phyloP scores from a whole-genome alignment of 2,888 invertebrate genomes.

The Chrysomela aeneicollis region DNA sequence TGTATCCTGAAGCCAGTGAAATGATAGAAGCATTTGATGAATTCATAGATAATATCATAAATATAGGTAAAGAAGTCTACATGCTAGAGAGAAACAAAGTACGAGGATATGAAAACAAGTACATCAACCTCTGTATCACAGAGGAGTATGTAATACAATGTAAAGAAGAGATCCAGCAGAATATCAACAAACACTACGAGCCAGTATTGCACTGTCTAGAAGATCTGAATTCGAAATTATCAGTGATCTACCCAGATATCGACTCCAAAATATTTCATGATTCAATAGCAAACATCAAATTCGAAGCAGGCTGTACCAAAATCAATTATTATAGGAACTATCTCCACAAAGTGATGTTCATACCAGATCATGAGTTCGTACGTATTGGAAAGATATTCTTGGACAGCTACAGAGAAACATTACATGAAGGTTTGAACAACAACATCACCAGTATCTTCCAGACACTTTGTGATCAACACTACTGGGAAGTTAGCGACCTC shows the following conservation, averaged over 20 bases:
- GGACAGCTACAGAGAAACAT: constrained; percentile 66
- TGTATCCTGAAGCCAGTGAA: constrained; percentile 67
- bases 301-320: constrained; percentile 68
- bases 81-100: constrained; percentile 41
- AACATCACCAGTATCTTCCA: constrained; percentile 69
- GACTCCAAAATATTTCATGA: constrained; percentile 34
- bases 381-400: constrained; percentile 69
- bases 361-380: constrained; percentile 73
- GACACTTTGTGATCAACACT: constrained; percentile 70
- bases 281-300: constrained; percentile 61
- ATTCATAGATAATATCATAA: constrained; percentile 45
- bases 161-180: constrained; percentile 63
- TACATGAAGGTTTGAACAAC: constrained; percentile 66
- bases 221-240: constrained; percentile 64
- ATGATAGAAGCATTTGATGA: constrained; percentile 63
- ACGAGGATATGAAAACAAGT: constrained; percentile 41
- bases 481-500: constrained; percentile 71
- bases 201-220: constrained; percentile 67
- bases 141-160: constrained; percentile 60
- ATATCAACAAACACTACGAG: constrained; percentile 65
- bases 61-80: constrained; percentile 38
- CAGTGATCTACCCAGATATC: constrained; percentile 61
- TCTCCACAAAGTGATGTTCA: constrained; percentile 67
- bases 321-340: constrained; percentile 67
- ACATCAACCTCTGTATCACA: constrained; percentile 47